Evolutionary conservation across 2,797 vertebrate genomes (phyloP).

Genomic region (Danio kyathit): DNA sequence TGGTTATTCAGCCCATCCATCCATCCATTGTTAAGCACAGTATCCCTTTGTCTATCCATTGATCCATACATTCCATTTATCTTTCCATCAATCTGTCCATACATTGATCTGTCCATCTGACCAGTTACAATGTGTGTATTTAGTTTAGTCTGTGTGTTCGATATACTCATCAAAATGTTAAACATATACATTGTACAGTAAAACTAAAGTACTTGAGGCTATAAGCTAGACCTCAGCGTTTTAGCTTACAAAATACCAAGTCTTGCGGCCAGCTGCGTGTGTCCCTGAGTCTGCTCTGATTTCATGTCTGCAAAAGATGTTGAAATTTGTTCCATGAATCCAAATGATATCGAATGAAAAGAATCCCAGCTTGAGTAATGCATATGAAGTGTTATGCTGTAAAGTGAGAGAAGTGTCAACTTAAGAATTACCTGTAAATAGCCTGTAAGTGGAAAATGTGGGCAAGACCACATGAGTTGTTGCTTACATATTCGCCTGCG

Average conservation of each 20-base stretch:
- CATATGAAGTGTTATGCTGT: conserved; percentile 42
- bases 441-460: conserved; percentile 37
- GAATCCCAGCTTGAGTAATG: not conserved
- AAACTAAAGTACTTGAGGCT: not conserved
- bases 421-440: conserved; percentile 43
- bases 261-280: conserved; percentile 21
- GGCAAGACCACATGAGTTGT: conserved; percentile 16
- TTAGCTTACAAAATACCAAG: conserved; percentile 21
- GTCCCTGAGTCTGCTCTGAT: conserved; percentile 14
- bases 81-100: too few species aligned
- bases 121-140: too few species aligned
- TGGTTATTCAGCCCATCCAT: too few species aligned
- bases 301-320: conserved; percentile 36
- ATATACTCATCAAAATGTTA: not conserved
- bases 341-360: conserved; percentile 29
- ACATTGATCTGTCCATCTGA: too few species aligned
- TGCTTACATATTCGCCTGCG: conserved; percentile 56
- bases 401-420: conserved; percentile 42
- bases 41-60: too few species aligned
- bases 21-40: too few species aligned
- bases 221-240: not conserved
- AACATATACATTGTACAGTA: not conserved
- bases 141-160: not conserved
- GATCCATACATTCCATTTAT: too few species aligned
- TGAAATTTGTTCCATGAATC: conserved; percentile 40